Evolutionary conservation across 2,113 vertebrate genomes (phyloP).

Genomic region (Percina caprodes): DNA sequence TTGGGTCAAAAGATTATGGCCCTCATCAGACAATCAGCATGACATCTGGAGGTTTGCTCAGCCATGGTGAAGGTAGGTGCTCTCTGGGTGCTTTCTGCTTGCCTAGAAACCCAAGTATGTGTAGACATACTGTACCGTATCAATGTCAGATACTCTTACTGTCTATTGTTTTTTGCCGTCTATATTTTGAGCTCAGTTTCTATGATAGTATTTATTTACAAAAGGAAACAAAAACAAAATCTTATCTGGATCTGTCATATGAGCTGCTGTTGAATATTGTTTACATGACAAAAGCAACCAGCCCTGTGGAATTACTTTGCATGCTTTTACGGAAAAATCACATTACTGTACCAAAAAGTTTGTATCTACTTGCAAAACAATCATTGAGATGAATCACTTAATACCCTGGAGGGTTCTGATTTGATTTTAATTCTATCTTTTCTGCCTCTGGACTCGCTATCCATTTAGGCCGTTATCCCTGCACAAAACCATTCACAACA

Average conservation of each 20-base stretch:
- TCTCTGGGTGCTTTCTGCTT: neutral
- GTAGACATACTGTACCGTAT: neutral
- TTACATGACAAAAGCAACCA: conserved; percentile 8
- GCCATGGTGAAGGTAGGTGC: too few species aligned
- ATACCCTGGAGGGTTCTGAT: conserved; percentile 21
- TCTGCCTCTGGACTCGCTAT: conserved; percentile 24
- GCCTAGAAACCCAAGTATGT: neutral
- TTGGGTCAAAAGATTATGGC: neutral
- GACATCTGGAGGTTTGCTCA: neutral
- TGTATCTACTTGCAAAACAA: conserved; percentile 41
- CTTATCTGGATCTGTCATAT: conserved; percentile 34
- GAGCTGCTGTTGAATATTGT: conserved; percentile 28
- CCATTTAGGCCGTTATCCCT: conserved; percentile 22
- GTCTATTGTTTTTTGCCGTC: neutral
- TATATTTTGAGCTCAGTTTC: conserved; percentile 14
- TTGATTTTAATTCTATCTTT: conserved; percentile 38
- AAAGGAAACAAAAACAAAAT: conserved; percentile 55
- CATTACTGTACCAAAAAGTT: conserved; percentile 22
- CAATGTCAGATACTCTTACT: neutral
- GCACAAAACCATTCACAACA: conserved; percentile 36
- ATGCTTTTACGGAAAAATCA: conserved; percentile 31
- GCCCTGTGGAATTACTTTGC: conserved; percentile 18
- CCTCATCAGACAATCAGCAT: neutral
- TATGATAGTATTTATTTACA: conserved; percentile 29
- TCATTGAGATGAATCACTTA: conserved; percentile 33